Conservation (phyloP, 2,113 vertebrate species). For the Cygnus buccinator region DNA sequence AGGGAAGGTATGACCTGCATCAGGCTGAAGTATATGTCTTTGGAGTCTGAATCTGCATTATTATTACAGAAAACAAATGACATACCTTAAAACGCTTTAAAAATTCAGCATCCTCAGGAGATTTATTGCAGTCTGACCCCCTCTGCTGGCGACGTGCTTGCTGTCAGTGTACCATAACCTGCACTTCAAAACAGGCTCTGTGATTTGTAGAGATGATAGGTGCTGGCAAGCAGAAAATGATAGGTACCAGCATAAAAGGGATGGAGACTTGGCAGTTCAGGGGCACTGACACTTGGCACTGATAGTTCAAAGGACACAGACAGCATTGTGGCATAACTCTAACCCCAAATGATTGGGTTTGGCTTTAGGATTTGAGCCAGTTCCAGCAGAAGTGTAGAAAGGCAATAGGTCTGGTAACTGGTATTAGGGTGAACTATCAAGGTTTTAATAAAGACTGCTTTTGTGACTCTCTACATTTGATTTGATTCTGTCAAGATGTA, state of each 20-base stretch:
- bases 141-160: conserved; percentile 10
- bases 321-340: background rate
- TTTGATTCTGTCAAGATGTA: conserved; percentile 75
- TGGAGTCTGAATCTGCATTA: background rate
- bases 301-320: background rate
- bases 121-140: conserved; percentile 21
- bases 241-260: background rate
- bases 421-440: conserved; percentile 59
- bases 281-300: fast-evolving
- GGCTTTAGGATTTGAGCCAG: background rate
- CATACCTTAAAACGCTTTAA: background rate
- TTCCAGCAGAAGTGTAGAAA: background rate
- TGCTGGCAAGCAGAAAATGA: background rate
- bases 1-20: background rate
- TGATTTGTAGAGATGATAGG: background rate
- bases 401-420: background rate
- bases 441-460: conserved; percentile 81
- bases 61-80: background rate
- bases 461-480: conserved; percentile 73
- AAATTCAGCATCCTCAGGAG: background rate
- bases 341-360: background rate
- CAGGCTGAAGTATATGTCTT: background rate
- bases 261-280: background rate
- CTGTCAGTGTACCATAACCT: background rate
- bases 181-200: fast-evolving